Evolutionary conservation across 2,797 vertebrate genomes (phyloP), one percentile per base, ranked within the genome.

Genomic region (Odontamblyopus lacepedii): DNA sequence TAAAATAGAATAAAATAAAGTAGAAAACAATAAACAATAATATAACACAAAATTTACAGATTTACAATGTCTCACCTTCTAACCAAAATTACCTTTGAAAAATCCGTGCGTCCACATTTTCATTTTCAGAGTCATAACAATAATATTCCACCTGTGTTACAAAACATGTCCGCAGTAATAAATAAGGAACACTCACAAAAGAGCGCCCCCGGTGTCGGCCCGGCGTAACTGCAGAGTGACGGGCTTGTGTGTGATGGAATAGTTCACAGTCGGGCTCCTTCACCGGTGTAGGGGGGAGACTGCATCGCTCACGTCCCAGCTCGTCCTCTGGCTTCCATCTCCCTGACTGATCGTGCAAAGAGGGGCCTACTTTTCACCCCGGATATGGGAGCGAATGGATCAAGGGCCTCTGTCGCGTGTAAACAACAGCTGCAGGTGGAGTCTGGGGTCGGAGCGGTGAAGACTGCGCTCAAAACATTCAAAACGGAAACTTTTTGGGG

Each of bases 191-290:
- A 41, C 38, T 0, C 32, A 6, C 32, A 35, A 23, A 23, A 23
- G 15, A 19, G 67, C 84, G 88, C 87, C 88, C 88, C 87, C 78
- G 67, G 81, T 88, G 88, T 85, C 83, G 88, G 85, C 83, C 63
- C 75, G 51, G 80, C 72, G 86, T 84, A 78, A 85, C 86, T 53
- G 78, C 87, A 80, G 85, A 87, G 81, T 62, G 79, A 16, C 26
- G 57, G 29, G 80, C 76, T 84, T 27, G 32, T 77, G 78, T 77
- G 82, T 89, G 88, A 91, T 89, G 88, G 85, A 90, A 89, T 88
- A 89, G 89, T 90, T 92, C 90, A 89, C 89, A 81, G 80, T 83
- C 71, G 78, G 57, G 76, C 80, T 80, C 85, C 85, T 87, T 86
- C 71, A 65, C 71, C 82, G 83, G 82, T 78, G 76, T 83, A 23